Evolutionary conservation across 2,113 vertebrate genomes (phyloP), one percentile per base, ranked within the genome.

Genomic region (Oreochromis spilurus): DNA sequence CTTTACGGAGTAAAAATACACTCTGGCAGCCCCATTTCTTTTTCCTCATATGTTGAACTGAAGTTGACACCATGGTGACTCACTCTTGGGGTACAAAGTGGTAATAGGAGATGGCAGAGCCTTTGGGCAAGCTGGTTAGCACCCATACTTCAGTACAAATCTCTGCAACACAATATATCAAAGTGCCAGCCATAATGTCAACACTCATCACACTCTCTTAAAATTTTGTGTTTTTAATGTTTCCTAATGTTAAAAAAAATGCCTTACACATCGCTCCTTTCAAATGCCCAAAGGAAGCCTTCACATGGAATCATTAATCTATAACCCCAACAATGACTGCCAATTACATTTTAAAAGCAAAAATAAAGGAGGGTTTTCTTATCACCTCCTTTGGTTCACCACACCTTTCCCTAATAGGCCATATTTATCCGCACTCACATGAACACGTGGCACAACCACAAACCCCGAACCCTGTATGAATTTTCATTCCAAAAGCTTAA

Each of bases 401-500:
- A 38, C 26, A 10, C 11, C n/a, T 52, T 14, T 48, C 40, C 14
- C 16, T 24, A 5, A 48, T 24, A 48, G 60, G 67, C 67, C 77
- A 79, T 48, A 57, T 38, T 24, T 40, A 79, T 54, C 52, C 57
- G 58, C 83, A 79, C 34, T 80, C 58, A 24, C 24, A 40, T 12
- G 55, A 45, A 83, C 50, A 29, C 57, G 11, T 53, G 19, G 40
- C 79, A 58, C 21, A 13, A 38, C 36, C 6, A 16, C 43, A 53
- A 24, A 83, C 83, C 87, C 58, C 67, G 45, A 87, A 36, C 79
- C 31, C n/a, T 5, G 16, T 70, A 16, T 90, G 62, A 72, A 84
- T 91, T 88, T 86, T 53, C 78, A 91, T 91, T 87, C 79, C 70
- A 77, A 72, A 24, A 45, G 54, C 21, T 65, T 81, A 79, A 89